Evolutionary conservation across 2,888 invertebrate species (phyloP), one percentile per base, ranked within the genome.

Genomic region (Ormia ochracea): DNA sequence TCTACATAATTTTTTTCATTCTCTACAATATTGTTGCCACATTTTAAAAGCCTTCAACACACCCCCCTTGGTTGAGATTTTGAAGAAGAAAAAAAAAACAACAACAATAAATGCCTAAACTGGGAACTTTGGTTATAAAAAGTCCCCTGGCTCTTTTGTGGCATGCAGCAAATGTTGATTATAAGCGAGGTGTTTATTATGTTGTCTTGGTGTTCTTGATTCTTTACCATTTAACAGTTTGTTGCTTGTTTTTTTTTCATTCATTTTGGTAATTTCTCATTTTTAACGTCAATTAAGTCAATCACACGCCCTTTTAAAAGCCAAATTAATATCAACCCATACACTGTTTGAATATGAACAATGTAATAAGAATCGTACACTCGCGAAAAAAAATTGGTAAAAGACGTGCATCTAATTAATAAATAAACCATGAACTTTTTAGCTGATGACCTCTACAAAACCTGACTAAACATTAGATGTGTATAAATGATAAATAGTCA

Each of bases 231-330:
- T 80, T 80, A 76, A 33, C 76, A 54, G 65, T 72, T 73, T 74
- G 48, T 23, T 78, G 81, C 75, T 70, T 82, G 78, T 74, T n/a
- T 54, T 86, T 85, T 86, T 84, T 31, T 41, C 3, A 14, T 43
- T 2, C 38, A 28, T 59, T 73, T 81, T 43, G 73, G 85, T 86
- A 88, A 88, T 87, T 87, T 88, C 86, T 87, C 88, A 88, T 89
- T 89, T 88, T 87, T 87, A 88, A 88, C 89, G 88, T 87, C 88
- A 88, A 88, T 88, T 88, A 88, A 89, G 88, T 89, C 88, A 89
- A 89, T 88, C 89, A 88, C 89, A 89, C 89, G 89, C 88, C 88
- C 89, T 87, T 88, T 89, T 86, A 85, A 76, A 76, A 73, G 48
- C 61, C 65, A 61, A 63, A 26, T 38, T 23, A 58, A 58, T 21